Evolutionary conservation across 23 tunicate genomes (phyloP).

Genomic region (Oikopleura albicans): DNA sequence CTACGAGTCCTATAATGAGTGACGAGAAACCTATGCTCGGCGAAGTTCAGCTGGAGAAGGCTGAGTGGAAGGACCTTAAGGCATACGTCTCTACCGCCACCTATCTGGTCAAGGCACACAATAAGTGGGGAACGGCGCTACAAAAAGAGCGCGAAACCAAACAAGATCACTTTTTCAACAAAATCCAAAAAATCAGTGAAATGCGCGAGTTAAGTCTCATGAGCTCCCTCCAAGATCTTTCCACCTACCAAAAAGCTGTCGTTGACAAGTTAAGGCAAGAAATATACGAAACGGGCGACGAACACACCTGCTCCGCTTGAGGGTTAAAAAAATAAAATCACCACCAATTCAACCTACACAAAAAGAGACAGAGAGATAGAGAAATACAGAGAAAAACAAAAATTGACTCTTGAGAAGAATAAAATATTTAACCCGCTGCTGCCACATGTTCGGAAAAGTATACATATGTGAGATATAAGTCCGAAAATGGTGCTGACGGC

Average conservation of each 20-base stretch:
- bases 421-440: too few species aligned
- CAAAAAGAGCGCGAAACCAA: neutral
- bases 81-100: neutral
- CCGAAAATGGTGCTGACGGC: too few species aligned
- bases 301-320: neutral
- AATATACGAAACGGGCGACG: neutral
- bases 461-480: too few species aligned
- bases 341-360: neutral
- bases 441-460: too few species aligned
- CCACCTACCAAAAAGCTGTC: neutral
- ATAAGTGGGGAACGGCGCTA: neutral
- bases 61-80: neutral
- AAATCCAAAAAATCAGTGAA: neutral
- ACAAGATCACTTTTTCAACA: neutral
- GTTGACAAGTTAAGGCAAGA: neutral
- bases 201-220: neutral
- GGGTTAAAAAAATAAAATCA: neutral
- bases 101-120: neutral
- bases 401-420: too few species aligned
- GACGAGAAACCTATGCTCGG: neutral
- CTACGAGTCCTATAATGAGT: neutral
- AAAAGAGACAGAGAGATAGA: neutral
- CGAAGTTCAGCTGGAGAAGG: neutral
- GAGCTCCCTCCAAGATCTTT: neutral
- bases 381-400: too few species aligned